Base-by-base conservation (phyloP, 2,888 invertebrate genomes). In the Noctua janthe region DNA sequence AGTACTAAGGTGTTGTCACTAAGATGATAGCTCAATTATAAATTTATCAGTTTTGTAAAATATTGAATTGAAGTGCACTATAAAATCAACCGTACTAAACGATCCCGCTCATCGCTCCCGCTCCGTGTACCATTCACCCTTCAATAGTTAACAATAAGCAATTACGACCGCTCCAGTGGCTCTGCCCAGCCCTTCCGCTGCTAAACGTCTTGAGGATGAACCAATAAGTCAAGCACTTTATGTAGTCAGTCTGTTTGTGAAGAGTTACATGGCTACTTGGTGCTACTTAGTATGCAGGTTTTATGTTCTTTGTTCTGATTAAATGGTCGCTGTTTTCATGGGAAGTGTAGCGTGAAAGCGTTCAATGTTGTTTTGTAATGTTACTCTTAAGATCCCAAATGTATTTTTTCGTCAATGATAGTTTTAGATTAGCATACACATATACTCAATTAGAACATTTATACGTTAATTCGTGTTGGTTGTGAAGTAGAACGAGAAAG, bases 161-260 rank as follows among this genome's bases (percentile, higher is more conserved):
- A 95, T 95, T 94, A 93, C 94, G 81, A 89, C 86, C 94, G 96
- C 90, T 94, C 89, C 91, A 93, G 74, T 91, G 91, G 83, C 62
- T 78, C 87, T 72, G 92, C 93, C 95, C 85, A 87, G 92, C 96
- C 96, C 95, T 94, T 94, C 94, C 94, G 93, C 79, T 78, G 75
- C 80, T 84, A 80, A 87, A 89, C 85, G 89, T 84, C 87, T 90
- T 83, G 74, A 85, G 78, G 86, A 89, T 80, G 78, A 56, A 29
- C 76, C 82, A 80, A 87, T 88, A 80, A 76, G 49, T 88, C 81
- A 64, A 43, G 23, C 71, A 59, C 71, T 90, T 89, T 87, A 89
- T 66, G 39, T 85, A 83, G 77, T 20, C 73, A n/a, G 66, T 2
- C 20, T 49, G 71, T 66, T 80, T 59, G 80, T 81, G 49, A 71